Percentiles rank a stretch among this genome's conserved stretches.
Evolutionary conservation across 2,113 vertebrate species (phyloP).

Genomic region (Eidolon helvum): DNA sequence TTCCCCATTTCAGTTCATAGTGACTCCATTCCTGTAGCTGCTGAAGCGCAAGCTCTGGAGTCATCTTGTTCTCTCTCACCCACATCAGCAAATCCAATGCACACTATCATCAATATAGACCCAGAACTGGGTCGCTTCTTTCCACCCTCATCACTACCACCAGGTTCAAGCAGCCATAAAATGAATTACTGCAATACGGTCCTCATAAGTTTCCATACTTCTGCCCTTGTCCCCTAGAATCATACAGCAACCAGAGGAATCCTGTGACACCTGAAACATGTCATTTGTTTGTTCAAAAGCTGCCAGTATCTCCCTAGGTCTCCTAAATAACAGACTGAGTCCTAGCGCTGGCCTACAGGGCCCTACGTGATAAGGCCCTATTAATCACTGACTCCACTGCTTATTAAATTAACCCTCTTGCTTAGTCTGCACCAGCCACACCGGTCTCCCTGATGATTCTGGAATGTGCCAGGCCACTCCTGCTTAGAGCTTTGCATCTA

Average conservation of each 20-base stretch:
- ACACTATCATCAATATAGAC: background rate
- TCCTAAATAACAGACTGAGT: background rate
- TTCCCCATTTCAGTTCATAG: background rate
- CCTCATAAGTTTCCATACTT: background rate
- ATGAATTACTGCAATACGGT: background rate
- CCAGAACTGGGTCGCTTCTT: background rate
- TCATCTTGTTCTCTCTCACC: background rate
- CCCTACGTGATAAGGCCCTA: background rate
- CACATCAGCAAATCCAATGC: background rate
- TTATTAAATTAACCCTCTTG: too few species aligned
- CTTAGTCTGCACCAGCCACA: background rate
- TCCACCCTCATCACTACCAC: background rate
- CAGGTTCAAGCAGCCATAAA: background rate
- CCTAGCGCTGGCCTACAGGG: background rate
- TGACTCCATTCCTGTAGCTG: background rate
- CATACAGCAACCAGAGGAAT: background rate
- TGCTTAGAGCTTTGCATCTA: background rate
- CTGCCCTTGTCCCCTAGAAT: background rate
- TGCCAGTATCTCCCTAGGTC: background rate
- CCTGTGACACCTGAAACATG: background rate
- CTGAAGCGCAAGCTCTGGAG: background rate
- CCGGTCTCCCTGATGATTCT: background rate
- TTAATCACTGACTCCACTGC: background rate
- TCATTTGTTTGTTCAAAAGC: background rate
- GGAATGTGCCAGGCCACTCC: background rate